Evolutionary conservation across 1,140 invertebrate species (phyloP).

Genomic region (Drosophila sechellia): DNA sequence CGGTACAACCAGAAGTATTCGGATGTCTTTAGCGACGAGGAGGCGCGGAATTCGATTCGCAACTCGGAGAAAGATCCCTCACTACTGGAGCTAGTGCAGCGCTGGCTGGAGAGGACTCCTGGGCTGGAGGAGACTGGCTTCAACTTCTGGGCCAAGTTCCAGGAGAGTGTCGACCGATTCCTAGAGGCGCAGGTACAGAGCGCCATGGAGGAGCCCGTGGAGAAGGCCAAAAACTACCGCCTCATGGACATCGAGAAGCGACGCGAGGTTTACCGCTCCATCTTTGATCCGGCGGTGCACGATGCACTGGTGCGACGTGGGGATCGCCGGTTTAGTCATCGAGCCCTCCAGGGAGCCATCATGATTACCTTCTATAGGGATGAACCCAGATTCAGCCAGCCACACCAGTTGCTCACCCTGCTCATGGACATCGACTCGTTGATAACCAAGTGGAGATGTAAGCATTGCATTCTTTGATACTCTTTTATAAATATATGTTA

Average conservation of each 20-base stretch:
- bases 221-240: slow-evolving; percentile 86
- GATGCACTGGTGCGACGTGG: slow-evolving; percentile 92
- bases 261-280: slow-evolving; percentile 93
- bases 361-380: slow-evolving; percentile 99
- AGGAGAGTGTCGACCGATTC: slow-evolving; percentile 90
- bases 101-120: slow-evolving; percentile 97
- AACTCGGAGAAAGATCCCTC: slow-evolving; percentile 94
- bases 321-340: slow-evolving; percentile 95
- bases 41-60: slow-evolving; percentile 89
- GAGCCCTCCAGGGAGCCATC: slow-evolving; percentile 96
- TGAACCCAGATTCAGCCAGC: slow-evolving; percentile 98
- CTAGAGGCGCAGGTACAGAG: slow-evolving; percentile 88
- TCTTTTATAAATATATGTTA: not conserved
- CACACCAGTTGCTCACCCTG: slow-evolving; percentile 96
- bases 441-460: slow-evolving; percentile 99
- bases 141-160: slow-evolving; percentile 97
- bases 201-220: slow-evolving; percentile 85
- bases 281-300: slow-evolving; percentile 94
- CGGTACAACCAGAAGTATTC: slow-evolving; percentile 97
- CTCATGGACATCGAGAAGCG: slow-evolving; percentile 91
- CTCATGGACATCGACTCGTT: slow-evolving; percentile 99
- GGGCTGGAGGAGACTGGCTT: slow-evolving; percentile 93
- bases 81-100: slow-evolving; percentile 92
- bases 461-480: slow-evolving; percentile 83
- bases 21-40: slow-evolving; percentile 92